Base-by-base conservation (phyloP, 2,888 invertebrate genomes). In the Trachelus stipa region DNA sequence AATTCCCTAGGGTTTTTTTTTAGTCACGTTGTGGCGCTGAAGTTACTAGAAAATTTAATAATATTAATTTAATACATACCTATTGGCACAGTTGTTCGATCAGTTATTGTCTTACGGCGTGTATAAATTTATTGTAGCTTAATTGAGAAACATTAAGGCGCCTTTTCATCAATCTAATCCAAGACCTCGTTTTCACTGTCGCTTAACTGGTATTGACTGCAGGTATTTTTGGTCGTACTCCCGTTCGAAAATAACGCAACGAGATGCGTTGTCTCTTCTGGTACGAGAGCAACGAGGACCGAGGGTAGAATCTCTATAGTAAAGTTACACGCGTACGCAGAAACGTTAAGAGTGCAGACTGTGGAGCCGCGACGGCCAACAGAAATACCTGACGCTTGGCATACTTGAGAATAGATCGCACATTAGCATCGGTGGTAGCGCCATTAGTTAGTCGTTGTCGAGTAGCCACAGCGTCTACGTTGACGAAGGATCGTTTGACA, bases 301-400 rank as follows among this genome's bases (percentile, higher is more conserved):
- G 40, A 40, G 40, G 40, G 40, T 40, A 40, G 6, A 40, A 15
- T 15, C 15, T 15, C 15, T 15, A 40, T 15, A 40, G 40, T 40
- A 40, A 40, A 15, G 40, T 40, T 40, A 40, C 40, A 15, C 40
- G 40, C 6, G 4, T 40, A 40, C 15, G 15, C 6, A 40, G 40
- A 40, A 40, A 40, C 40, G 40, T 40, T 40, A 40, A 40, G 40
- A 40, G 40, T 40, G 40, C 40, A 40, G 40, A 40, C 40, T 40
- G 40, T 40, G 40, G 40, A 40, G 40, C 40, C 40, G 69, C 69
- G 69, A 69, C 69, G 69, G 79, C 74, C 79, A 77, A 79, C 77
- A 73, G 76, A 79, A 77, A 79, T 77, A 79, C 74, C 71, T 73
- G 68, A 33, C 40, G 74, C 68, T 71, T 12, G 69, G 69, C 69